These are phyloP conservation scores for Drosophila repletoides DNA, from an alignment of 1,140 invertebrate species.

Conservation along the genomic window DNA sequence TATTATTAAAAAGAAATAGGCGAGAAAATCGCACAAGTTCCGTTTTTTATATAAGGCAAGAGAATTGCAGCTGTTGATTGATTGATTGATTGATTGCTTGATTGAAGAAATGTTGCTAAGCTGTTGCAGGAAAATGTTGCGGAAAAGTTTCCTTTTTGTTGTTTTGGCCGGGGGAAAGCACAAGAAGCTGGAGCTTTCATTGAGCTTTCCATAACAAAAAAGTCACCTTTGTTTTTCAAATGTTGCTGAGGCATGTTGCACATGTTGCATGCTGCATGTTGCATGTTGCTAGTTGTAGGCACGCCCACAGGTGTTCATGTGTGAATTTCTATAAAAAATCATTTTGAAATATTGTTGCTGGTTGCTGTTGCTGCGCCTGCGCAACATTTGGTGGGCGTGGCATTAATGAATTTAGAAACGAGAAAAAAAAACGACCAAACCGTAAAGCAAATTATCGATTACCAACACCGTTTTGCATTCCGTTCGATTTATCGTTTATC, in stretches of 20 bases:
- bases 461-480: slow-evolving; percentile 67
- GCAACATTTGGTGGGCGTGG: slow-evolving; percentile 53
- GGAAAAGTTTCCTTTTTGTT: slow-evolving; percentile 1
- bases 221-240: slow-evolving; percentile 10
- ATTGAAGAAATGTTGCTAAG: slow-evolving; percentile 25
- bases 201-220: slow-evolving; percentile 56
- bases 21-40: slow-evolving; percentile 40
- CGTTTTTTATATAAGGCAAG: slow-evolving; percentile 67
- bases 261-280: slow-evolving; percentile 21
- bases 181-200: slow-evolving; percentile 73
- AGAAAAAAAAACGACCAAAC: slow-evolving; percentile 45
- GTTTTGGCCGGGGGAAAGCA: slow-evolving; percentile 50
- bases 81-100: slow-evolving; percentile 21
- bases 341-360: slow-evolving; percentile 44
- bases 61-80: slow-evolving; percentile 64
- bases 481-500: slow-evolving; percentile 31
- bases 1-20: slow-evolving; percentile 61
- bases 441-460: slow-evolving; percentile 42
- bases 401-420: slow-evolving; percentile 26
- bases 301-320: slow-evolving; percentile 78
- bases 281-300: slow-evolving; percentile 37
- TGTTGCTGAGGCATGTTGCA: slow-evolving; percentile 24
- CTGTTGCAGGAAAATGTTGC: slow-evolving; percentile 9
- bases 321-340: slow-evolving; percentile 73
- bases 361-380: slow-evolving; percentile 67